Evolutionary conservation across 2,113 vertebrate species (phyloP).

Genomic region (Anoplopoma fimbria): DNA sequence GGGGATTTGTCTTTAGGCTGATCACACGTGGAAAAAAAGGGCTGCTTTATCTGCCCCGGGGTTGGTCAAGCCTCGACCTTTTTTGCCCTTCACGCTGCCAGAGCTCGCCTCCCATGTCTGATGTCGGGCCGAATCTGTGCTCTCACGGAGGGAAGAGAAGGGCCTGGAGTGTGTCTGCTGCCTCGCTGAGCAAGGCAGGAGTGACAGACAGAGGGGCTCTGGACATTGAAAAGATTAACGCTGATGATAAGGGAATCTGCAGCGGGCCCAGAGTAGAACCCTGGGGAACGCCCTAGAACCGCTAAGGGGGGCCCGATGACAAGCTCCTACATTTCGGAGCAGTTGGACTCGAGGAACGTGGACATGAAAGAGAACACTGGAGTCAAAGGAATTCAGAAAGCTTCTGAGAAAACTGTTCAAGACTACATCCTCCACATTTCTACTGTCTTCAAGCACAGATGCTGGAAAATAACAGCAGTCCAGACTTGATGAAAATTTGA

Average conservation of each 20-base stretch:
- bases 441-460: background rate
- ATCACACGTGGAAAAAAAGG: too few relatives aligned
- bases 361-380: conserved; percentile 14
- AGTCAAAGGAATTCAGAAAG: background rate
- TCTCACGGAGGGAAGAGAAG: conserved; percentile 60
- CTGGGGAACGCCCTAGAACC: conserved; percentile 54
- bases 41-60: conserved; percentile 79
- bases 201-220: conserved; percentile 51
- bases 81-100: conserved; percentile 77
- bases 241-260: conserved; percentile 64
- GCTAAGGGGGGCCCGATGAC: background rate
- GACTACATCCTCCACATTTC: background rate
- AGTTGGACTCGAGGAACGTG: background rate
- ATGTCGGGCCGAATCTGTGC: conserved; percentile 72
- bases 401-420: conserved; percentile 15
- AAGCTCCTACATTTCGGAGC: background rate
- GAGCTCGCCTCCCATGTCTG: conserved; percentile 81
- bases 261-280: conserved; percentile 54
- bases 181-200: conserved; percentile 55
- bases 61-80: conserved; percentile 77
- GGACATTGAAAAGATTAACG: conserved; percentile 66
- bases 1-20: conserved; percentile 74
- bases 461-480: conserved; percentile 5
- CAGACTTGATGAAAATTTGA: conserved; percentile 29
- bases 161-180: conserved; percentile 76